Evolutionary conservation across 2,888 invertebrate genomes (phyloP).

Genomic region (Caenorhabditis auriculariae): DNA sequence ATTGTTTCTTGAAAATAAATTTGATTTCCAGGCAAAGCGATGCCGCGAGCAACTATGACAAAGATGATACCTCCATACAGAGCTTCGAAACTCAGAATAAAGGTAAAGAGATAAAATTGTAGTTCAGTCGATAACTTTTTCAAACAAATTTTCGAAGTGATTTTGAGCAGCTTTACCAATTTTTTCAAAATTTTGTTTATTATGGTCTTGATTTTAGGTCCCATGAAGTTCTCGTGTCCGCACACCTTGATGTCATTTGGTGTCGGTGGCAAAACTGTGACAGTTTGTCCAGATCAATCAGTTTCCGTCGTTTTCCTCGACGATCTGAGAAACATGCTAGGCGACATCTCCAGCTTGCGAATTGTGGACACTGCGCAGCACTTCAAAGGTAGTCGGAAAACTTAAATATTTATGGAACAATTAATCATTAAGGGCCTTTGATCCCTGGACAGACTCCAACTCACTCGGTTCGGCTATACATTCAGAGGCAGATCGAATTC

Average conservation of each 20-base stretch:
- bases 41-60: constrained; percentile 32
- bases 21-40: constrained; percentile 42
- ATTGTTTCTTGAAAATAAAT: not conserved
- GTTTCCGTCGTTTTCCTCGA: constrained; percentile 22
- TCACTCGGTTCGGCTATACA: constrained; percentile 41
- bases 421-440: constrained; percentile 10
- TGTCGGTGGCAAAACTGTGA: constrained; percentile 28
- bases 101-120: no score
- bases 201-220: no score
- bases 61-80: no score
- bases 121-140: no score
- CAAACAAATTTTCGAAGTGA: no score
- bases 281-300: constrained; percentile 27
- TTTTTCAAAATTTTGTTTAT: no score
- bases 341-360: constrained; percentile 18
- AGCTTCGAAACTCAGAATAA: no score
- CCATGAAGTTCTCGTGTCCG: constrained; percentile 24
- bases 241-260: constrained; percentile 33
- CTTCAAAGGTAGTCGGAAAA: constrained; percentile 36
- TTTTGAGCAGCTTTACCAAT: no score
- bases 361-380: constrained; percentile 24
- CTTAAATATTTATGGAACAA: no score
- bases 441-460: constrained; percentile 15
- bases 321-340: constrained; percentile 24
- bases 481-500: constrained; percentile 50